Evolutionary conservation across 2,797 vertebrate species (phyloP).

Genomic region (Thripadectes ignobilis): DNA sequence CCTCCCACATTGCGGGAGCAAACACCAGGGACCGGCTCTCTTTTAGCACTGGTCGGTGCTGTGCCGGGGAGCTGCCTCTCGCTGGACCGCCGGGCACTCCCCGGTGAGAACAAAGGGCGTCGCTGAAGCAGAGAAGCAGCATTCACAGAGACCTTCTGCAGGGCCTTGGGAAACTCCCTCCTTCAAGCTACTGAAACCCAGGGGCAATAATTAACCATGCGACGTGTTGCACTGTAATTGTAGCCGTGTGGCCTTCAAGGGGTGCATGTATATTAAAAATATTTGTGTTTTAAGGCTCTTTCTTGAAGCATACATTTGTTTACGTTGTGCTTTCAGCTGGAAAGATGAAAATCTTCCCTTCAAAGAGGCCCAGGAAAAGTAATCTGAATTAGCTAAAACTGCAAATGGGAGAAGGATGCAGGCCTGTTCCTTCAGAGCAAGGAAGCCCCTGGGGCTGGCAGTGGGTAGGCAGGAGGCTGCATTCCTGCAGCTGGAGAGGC

Average conservation of each 20-base stretch:
- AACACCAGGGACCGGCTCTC: neutral
- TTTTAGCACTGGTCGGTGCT: neutral
- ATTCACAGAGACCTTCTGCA: neutral
- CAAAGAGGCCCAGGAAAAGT: neutral
- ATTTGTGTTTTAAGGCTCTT: neutral
- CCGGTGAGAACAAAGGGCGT: fast-evolving
- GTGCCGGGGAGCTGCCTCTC: fast-evolving
- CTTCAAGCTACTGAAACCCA: conserved; percentile 37
- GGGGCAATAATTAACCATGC: conserved; percentile 39
- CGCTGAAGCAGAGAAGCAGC: neutral
- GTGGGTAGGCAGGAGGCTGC: neutral
- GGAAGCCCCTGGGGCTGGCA: neutral
- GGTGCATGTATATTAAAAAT: neutral
- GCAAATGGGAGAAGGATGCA: neutral
- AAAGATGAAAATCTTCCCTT: neutral
- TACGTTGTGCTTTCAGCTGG: neutral
- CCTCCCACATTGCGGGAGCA: neutral
- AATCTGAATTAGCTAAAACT: neutral
- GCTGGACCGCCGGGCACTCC: neutral
- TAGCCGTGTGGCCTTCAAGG: neutral
- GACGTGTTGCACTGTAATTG: neutral
- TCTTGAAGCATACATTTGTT: neutral
- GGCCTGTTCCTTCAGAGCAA: neutral
- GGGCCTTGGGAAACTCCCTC: conserved; percentile 23
- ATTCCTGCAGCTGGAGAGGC: neutral